Base-by-base conservation (phyloP, 2,888 invertebrate species). In the Steinernema scapterisci region DNA sequence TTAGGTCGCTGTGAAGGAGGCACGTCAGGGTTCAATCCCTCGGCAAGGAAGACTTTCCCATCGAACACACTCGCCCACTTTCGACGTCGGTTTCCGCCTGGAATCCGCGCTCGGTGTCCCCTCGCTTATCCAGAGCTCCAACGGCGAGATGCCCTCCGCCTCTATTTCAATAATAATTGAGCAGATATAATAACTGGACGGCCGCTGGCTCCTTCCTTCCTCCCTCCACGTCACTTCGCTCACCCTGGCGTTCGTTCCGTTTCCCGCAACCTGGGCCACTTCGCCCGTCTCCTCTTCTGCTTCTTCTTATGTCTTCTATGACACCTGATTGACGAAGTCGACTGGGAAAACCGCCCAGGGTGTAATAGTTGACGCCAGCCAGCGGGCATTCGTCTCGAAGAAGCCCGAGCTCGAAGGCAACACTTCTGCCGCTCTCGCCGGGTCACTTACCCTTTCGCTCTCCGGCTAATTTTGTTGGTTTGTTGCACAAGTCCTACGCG, bases 171-270 rank as follows among this genome's bases (percentile, higher is more conserved):
- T 63, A 63, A 31, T 63, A 63, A 63, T 63, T 27, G 63, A 63
- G 63, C 63, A 63, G 63, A 63, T 63, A 63, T 63, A 38, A 63
- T 63, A 63, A 31, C 23, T 63, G 63, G 63, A 27, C 25, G 63
- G 48, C 52, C 31, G 31, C 38, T 6, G 27, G 27, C 52, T 52
- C 21, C 52, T 19, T 21, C 16, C 31, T 63, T 31, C 31, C 16
- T 2, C 63, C 31, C 16, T 2, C 63, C 27, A 63, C 63, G 63
- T 63, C 63, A 63, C 27, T 54, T 25, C 63, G 38, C 63, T 63
- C 27, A 6, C 31, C 19, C 38, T 31, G 63, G 27, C 23, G 21
- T 21, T 13, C 23, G 21, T 21, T 13, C 48, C 48, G 13, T 16
- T 19, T 2, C 16, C 48, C n/a, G 19, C 48, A 48, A 48, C 19